A percentile compares a stretch with the other conserved stretches of the same genome.
Evolutionary conservation across 2,113 vertebrate genomes (phyloP).

Genomic region (Callaeas wilsoni): DNA sequence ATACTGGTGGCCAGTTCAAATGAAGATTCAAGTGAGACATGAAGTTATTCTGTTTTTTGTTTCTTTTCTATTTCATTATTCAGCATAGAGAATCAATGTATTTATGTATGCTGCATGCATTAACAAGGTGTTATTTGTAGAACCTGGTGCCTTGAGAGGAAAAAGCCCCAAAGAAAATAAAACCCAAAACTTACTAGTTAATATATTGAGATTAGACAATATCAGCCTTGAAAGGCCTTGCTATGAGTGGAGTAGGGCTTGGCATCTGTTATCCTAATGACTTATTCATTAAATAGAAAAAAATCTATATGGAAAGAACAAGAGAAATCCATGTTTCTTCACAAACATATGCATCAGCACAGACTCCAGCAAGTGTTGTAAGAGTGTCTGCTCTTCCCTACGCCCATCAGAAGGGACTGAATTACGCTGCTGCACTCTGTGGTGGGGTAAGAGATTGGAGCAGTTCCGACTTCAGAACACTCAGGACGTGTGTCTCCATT

Average conservation of each 20-base stretch:
- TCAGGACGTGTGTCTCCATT: neutral
- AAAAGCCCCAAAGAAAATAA: neutral
- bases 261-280: neutral
- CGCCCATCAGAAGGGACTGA: neutral
- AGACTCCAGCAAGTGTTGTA: neutral
- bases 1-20: neutral
- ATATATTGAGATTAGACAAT: neutral
- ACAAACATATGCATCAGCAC: neutral
- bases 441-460: neutral
- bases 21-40: neutral
- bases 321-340: neutral
- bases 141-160: neutral
- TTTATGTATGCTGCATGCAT: neutral
- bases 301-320: neutral
- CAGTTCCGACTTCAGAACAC: neutral
- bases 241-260: neutral
- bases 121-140: neutral
- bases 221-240: neutral
- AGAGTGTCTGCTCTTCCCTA: neutral
- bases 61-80: neutral
- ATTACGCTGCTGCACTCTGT: neutral
- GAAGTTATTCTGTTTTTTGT: neutral
- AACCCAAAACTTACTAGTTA: neutral
- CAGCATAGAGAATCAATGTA: neutral
- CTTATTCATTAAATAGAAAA: conserved; percentile 1